Evolutionary conservation across 2,113 vertebrate genomes (phyloP).

Genomic region (Anguilla japonica): DNA sequence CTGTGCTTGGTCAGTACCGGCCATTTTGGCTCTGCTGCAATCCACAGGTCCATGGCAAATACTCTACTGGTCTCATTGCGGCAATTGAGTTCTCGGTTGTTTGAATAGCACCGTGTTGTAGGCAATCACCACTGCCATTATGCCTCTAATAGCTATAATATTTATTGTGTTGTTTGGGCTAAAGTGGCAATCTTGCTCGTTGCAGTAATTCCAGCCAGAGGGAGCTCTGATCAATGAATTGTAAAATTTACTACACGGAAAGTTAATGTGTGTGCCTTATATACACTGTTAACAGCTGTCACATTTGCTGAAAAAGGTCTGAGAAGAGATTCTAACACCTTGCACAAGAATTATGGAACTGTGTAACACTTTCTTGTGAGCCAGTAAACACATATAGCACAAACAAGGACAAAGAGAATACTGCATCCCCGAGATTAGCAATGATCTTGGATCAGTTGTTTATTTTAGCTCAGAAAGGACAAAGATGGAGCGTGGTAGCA

Average conservation of each 20-base stretch:
- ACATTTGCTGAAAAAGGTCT: neutral
- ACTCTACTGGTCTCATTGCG: neutral
- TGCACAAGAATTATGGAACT: neutral
- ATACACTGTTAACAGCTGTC: neutral
- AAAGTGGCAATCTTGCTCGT: too few relatives aligned
- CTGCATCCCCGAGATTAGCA: neutral
- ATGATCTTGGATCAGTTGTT: neutral
- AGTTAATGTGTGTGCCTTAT: too few relatives aligned
- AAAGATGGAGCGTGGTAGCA: too few relatives aligned
- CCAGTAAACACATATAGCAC: neutral
- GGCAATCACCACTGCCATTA: neutral
- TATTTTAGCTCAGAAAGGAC: too few relatives aligned
- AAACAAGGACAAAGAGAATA: neutral
- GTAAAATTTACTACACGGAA: neutral
- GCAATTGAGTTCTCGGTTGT: neutral
- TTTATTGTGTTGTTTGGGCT: neutral
- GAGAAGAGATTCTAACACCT: neutral
- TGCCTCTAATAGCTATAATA: neutral
- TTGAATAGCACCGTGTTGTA: neutral
- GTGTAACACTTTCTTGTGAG: neutral
- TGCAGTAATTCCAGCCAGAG: neutral
- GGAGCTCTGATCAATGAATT: neutral
- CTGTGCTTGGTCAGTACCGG: neutral
- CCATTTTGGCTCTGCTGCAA: neutral
- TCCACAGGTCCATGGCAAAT: neutral